phyloP scores from a whole-genome alignment of 1,140 invertebrate species.

The Musca vetustissima region DNA sequence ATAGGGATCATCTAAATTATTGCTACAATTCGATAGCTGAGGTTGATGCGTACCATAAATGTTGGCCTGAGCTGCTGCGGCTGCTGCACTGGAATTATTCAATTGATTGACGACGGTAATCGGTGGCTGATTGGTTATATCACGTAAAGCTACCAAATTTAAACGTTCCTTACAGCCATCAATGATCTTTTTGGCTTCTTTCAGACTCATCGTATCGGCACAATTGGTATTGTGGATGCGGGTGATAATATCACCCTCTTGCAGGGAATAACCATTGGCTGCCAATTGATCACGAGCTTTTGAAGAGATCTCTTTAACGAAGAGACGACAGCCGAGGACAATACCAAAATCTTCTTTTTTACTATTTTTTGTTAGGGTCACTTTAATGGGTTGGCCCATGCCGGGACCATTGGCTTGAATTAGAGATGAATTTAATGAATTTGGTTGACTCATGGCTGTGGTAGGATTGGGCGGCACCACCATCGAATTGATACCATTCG shows the following conservation, averaged over 20 bases:
- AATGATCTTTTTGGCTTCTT: slow-evolving; percentile 91
- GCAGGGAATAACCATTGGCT: slow-evolving; percentile 67
- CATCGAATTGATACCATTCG: slow-evolving; percentile 19
- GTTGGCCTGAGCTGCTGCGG: slow-evolving; percentile 44
- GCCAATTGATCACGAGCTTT: slow-evolving; percentile 66
- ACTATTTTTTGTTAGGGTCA: slow-evolving; percentile 85
- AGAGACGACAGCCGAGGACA: slow-evolving; percentile 86
- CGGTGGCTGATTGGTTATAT: slow-evolving; percentile 59
- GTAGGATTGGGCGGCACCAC: slow-evolving; percentile 18
- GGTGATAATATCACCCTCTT: slow-evolving; percentile 90
- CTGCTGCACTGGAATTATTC: slow-evolving; percentile 48
- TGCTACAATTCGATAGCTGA: slow-evolving; percentile 52
- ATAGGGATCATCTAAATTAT: slow-evolving; percentile 52
- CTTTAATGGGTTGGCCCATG: slow-evolving; percentile 66
- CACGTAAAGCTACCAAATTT: slow-evolving; percentile 81
- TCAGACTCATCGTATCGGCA: slow-evolving; percentile 87
- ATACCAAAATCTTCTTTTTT: slow-evolving; percentile 99
- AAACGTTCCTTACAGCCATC: slow-evolving; percentile 91
- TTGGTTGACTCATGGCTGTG: slow-evolving; percentile 43
- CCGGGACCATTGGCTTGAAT: slow-evolving; percentile 57
- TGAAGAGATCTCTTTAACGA: slow-evolving; percentile 70
- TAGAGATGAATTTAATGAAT: slow-evolving; percentile 48
- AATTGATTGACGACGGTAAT: slow-evolving; percentile 53
- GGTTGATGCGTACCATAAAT: slow-evolving; percentile 44
- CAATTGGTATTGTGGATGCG: slow-evolving; percentile 79